A percentile compares a stretch with the other conserved stretches of the same genome.
phyloP scores from a whole-genome alignment of 2,888 invertebrate genomes.

The Endomychus coccineus region DNA sequence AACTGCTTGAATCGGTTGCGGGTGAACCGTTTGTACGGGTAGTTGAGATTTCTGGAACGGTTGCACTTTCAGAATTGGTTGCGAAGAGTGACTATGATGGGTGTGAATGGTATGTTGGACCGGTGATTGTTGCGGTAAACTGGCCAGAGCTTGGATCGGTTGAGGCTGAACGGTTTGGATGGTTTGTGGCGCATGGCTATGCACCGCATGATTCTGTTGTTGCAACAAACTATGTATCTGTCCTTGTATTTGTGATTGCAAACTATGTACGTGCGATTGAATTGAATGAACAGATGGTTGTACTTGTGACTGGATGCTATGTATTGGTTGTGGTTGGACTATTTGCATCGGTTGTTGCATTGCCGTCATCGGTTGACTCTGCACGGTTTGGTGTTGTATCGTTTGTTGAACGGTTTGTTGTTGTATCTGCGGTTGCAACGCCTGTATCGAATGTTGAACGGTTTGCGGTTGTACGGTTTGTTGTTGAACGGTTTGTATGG shows the following conservation, averaged over 20 bases:
- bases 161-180: conserved; percentile 16
- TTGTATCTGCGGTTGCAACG: conserved; percentile 39
- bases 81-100: conserved; percentile 22
- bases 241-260: conserved; percentile 36
- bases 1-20: conserved; percentile 34
- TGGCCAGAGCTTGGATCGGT: conserved; percentile 16
- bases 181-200: conserved; percentile 20
- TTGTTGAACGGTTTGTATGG: conserved; percentile 43
- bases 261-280: conserved; percentile 35
- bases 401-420: conserved; percentile 37
- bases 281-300: conserved; percentile 31
- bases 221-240: conserved; percentile 31
- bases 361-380: conserved; percentile 33
- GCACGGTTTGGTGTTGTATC: conserved; percentile 36
- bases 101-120: conserved; percentile 11
- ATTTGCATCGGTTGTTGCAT: conserved; percentile 40
- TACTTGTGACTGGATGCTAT: conserved; percentile 18
- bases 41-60: conserved; percentile 42
- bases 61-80: conserved; percentile 37
- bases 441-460: conserved; percentile 36
- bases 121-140: conserved; percentile 23
- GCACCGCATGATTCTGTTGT: conserved; percentile 28
- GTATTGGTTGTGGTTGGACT: conserved; percentile 37
- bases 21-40: conserved; percentile 41
- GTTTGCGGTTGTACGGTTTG: conserved; percentile 41